These are phyloP conservation scores for Hemibagrus wyckioides DNA, from an alignment of 2,113 vertebrate genomes.

Conservation along the genomic window DNA sequence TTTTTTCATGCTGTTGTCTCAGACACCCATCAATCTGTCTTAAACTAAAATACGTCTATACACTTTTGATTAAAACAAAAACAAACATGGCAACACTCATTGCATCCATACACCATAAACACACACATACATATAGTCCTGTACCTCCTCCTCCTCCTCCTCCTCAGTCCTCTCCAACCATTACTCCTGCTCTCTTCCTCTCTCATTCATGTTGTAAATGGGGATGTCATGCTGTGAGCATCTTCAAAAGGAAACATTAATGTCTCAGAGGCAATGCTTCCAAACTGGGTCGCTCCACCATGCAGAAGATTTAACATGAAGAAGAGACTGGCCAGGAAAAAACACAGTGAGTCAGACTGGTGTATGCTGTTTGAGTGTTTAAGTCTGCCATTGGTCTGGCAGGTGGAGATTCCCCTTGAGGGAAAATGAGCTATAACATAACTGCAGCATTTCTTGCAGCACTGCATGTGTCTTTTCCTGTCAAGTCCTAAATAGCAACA, in stretches of 20 bases:
- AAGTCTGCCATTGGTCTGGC: slow-evolving; percentile 7
- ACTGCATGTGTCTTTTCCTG: slow-evolving; percentile 11
- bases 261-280: slow-evolving; percentile 52
- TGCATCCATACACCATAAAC: background rate
- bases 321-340: slow-evolving; percentile 1
- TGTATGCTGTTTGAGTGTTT: slow-evolving; percentile 14
- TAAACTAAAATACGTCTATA: background rate
- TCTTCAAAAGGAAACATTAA: slow-evolving; percentile 54
- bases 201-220: slow-evolving; percentile 38
- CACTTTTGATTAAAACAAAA: background rate
- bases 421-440: slow-evolving; percentile 4
- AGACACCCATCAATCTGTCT: background rate
- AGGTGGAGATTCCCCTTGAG: slow-evolving; percentile 19
- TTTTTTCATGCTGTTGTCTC: background rate
- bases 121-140: slow-evolving; percentile 10
- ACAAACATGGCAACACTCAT: background rate
- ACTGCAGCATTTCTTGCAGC: background rate
- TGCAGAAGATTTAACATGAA: slow-evolving; percentile 24
- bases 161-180: slow-evolving; percentile 5
- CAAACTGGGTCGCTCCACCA: slow-evolving; percentile 49
- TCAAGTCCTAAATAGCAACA: slow-evolving; percentile 8
- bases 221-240: slow-evolving; percentile 48
- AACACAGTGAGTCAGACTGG: slow-evolving; percentile 9
- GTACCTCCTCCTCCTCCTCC: slow-evolving; percentile 10
- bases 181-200: slow-evolving; percentile 20